A percentile compares a stretch with the other conserved stretches of the same genome.
Evolutionary conservation across 2,888 invertebrate species (phyloP).

Genomic region (Nemapogon koenigi): DNA sequence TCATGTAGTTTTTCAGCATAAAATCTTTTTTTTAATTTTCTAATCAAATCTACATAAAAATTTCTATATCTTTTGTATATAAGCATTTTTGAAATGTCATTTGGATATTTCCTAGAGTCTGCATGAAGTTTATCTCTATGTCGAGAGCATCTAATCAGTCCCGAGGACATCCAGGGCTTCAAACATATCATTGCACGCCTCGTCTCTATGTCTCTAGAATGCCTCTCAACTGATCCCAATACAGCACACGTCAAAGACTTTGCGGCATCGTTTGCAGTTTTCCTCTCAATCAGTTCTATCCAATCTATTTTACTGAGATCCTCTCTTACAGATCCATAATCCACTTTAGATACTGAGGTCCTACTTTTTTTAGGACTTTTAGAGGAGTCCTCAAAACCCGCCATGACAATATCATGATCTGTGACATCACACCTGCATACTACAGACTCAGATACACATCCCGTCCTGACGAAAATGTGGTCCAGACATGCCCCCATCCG

Average conservation of each 20-base stretch:
- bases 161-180: conserved; percentile 17
- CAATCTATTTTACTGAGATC: no score
- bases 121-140: conserved; percentile 13
- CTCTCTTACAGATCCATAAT: no score
- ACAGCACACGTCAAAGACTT: no score
- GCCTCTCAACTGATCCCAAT: no score
- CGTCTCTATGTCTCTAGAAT: no score
- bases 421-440: conserved; percentile 13
- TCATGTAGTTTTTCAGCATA: not conserved
- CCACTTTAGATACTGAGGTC: no score
- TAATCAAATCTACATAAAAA: not conserved
- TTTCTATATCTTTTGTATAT: conserved; percentile 5
- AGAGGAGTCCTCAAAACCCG: no score
- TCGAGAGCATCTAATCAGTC: conserved; percentile 11
- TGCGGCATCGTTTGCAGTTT: no score
- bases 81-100: conserved; percentile 2
- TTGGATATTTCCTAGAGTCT: conserved; percentile 5
- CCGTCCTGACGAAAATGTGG: conserved; percentile 12
- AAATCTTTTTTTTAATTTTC: not conserved
- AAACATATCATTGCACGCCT: no score
- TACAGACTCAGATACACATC: conserved; percentile 1
- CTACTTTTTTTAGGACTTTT: no score
- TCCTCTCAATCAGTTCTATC: no score
- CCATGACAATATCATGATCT: no score
- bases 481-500: conserved; percentile 13